phyloP scores from a whole-genome alignment of 2,888 invertebrate species.

The Eupithecia pulchellata region DNA sequence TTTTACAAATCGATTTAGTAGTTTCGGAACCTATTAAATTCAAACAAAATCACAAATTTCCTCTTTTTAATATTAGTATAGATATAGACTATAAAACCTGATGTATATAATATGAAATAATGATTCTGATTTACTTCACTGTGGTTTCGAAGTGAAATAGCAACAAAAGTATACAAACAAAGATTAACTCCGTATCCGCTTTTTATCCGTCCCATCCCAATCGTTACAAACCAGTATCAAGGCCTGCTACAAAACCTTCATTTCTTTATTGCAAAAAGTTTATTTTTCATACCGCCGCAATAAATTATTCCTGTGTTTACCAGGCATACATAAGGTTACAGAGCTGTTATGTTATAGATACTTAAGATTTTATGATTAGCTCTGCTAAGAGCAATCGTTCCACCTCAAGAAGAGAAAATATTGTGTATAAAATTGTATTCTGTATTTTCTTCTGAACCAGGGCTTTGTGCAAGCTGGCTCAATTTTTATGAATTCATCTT shows the following conservation, averaged over 20 bases:
- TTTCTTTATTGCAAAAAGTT: slow-evolving; percentile 49
- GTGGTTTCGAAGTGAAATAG: not conserved
- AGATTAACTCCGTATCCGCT: slow-evolving; percentile 1
- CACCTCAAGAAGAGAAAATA: slow-evolving; percentile 65
- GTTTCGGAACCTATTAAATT: too few species aligned
- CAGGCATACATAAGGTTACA: slow-evolving; percentile 59
- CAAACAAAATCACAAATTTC: too few species aligned
- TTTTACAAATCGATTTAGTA: too few species aligned
- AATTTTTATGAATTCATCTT: not conserved
- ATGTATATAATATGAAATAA: too few species aligned
- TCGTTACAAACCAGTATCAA: slow-evolving; percentile 12
- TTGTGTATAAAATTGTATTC: slow-evolving; percentile 52
- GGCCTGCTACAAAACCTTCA: slow-evolving; percentile 22
- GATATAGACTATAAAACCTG: too few species aligned
- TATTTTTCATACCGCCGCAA: slow-evolving; percentile 46
- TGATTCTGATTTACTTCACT: too few species aligned
- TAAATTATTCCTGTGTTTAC: slow-evolving; percentile 60
- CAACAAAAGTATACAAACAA: not conserved
- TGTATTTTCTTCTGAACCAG: not conserved
- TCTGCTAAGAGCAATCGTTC: slow-evolving; percentile 61
- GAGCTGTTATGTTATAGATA: slow-evolving; percentile 56
- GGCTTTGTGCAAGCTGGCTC: not conserved
- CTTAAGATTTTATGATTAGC: slow-evolving; percentile 65
- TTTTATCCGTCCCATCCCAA: slow-evolving; percentile 2
- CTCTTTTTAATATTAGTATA: too few species aligned